A percentile compares a stretch with the other conserved stretches of the same genome.
phyloP scores from a whole-genome alignment of 2,797 vertebrate species.

The Silurus lanzhouensis region DNA sequence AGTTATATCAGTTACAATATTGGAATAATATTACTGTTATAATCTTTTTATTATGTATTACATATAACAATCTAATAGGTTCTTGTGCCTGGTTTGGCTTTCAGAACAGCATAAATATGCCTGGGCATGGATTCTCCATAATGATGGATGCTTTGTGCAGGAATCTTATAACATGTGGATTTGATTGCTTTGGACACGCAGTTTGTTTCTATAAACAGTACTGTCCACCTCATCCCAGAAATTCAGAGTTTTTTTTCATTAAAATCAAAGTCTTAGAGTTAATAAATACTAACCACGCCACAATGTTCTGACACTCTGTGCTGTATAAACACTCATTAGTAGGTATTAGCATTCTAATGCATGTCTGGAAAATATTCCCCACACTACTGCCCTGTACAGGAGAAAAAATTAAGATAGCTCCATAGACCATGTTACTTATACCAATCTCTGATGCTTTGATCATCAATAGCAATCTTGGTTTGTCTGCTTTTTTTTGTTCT shows the following conservation, averaged over 20 bases:
- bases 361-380: not conserved
- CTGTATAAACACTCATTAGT: not conserved
- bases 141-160: not conserved
- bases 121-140: not conserved
- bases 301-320: not conserved
- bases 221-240: constrained; percentile 4
- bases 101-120: not conserved
- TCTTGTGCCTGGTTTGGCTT: not conserved
- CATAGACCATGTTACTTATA: not conserved
- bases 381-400: not conserved
- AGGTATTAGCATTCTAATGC: not conserved
- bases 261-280: not conserved
- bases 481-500: not conserved
- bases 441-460: not conserved
- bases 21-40: not conserved
- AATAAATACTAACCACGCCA: not conserved
- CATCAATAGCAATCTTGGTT: not conserved
- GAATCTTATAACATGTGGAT: constrained; percentile 4
- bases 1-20: not conserved
- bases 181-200: not conserved
- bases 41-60: constrained; percentile 9
- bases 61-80: not conserved
- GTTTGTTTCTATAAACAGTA: not conserved
- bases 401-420: not conserved
- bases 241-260: not conserved